Base-by-base conservation (phyloP, 2,113 vertebrate species). In the Hyperopisus bebe region DNA sequence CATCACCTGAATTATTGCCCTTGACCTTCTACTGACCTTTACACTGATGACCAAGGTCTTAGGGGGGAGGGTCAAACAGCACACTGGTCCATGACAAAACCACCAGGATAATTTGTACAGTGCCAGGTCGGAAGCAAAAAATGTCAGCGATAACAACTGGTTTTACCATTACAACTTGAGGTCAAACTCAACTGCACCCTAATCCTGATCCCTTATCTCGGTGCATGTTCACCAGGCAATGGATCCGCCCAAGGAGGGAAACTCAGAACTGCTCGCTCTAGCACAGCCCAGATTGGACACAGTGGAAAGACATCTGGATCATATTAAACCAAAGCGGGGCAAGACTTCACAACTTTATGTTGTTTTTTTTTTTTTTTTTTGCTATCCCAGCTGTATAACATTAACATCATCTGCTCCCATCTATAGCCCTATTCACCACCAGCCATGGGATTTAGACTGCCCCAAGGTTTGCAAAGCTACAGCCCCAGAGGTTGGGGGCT, bases 251-350 rank as follows among this genome's bases (percentile, higher is more conserved):
- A 53, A 35, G n/a, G n/a, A 53, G 47, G 50, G 4, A 87, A 55
- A 35, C 9, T 35, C 85, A 87, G 27, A 35, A 19, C 50, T n/a
- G 82, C 42, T 51, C 44, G 6, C 31, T 53, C 17, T 39, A 8
- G 48, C 50, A 21, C 85, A 53, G 85, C 50, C 27, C 85, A 35
- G 50, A 53, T 87, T 87, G 24, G 85, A 87, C 50, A 86, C 31
- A 86, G 47, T 39, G 50, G 50, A 87, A 53, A 55, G 11, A 53
- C 85, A 87, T 87, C 83, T 86, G 85, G 85, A 87, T 51, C 50
- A 53, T 50, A 87, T 55, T 87, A 87, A 53, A 42, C 44, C 27
- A 87, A 31, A 87, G 50, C n/a, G 7, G 47, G 42, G 17, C 47
- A 86, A 47, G 83, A 50, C 83, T 86, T 84, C 55, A n/a, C 66